Base-by-base conservation (phyloP, 2,113 vertebrate species). In the Gnathonemus longibarbis region DNA sequence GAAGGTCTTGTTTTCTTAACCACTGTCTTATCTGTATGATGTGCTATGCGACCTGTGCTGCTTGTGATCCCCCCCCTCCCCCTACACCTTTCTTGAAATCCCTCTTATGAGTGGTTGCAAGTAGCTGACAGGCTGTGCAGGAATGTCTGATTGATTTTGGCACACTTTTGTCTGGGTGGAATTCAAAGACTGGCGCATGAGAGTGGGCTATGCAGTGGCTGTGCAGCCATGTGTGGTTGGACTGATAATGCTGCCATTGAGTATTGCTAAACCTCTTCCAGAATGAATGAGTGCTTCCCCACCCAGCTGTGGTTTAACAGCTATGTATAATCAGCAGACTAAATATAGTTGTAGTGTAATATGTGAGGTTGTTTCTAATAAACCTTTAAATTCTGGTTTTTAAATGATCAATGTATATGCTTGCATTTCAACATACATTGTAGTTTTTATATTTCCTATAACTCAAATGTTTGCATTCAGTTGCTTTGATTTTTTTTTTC, bases 171-270 rank as follows among this genome's bases (percentile, higher is more conserved):
- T 93, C 91, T 90, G 93, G 87, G 91, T 91, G 93, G 94, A 94
- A 95, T 95, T 90, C 92, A 90, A 91, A 91, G 91, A 70, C 94
- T 93, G 94, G 93, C 94, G 94, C 91, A 91, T 77, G 56, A 91
- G 92, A 92, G 93, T 94, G 94, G 93, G 94, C 94, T 93, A 92
- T 94, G 94, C 94, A 93, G 94, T 91, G 94, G 93, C 93, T 27
- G 93, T 92, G 95, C 93, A 91, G 91, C 92, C 90, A 88, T 92
- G 94, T 93, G 92, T 95, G 94, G 91, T 87, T 89, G 19, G 93
- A 94, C 94, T 94, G 92, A 94, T 95, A 95, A 96, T 94, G 91
- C 89, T 50, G 91, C 92, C 90, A 93, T 95, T 95, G 94, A 95
- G 92, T 84, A 90, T 91, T 89, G 92, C 90, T 93, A 92, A 93